Conservation (phyloP, 2,888 invertebrate species). For the Brachyopa scutellaris region DNA sequence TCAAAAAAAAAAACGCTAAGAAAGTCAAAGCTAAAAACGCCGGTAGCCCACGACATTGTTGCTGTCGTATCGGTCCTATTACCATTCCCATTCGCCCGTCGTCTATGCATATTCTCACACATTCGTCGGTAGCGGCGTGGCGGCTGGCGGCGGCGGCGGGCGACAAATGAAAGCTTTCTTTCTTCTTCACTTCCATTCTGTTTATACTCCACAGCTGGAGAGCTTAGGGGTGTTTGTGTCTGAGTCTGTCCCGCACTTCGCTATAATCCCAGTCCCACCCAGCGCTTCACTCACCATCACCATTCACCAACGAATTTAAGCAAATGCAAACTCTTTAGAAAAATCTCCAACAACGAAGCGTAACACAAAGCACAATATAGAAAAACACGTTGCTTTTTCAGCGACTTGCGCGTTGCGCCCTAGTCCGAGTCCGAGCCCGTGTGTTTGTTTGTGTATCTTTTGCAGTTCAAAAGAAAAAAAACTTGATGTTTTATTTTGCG, state of each 20-base stretch:
- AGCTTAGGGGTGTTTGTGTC: slow-evolving; percentile 28
- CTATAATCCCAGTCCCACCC: too few relatives aligned
- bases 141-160: too few relatives aligned
- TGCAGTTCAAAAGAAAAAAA: too few relatives aligned
- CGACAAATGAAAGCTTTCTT: slow-evolving; percentile 48
- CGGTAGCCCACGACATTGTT: slow-evolving; percentile 47
- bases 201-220: slow-evolving; percentile 50
- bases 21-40: slow-evolving; percentile 41
- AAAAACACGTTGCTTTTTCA: slow-evolving; percentile 60
- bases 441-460: slow-evolving; percentile 28
- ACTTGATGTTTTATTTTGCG: slow-evolving; percentile 28
- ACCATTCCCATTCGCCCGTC: too few relatives aligned
- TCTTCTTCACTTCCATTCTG: slow-evolving; percentile 25
- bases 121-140: background rate
- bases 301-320: slow-evolving; percentile 55
- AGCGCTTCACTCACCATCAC: slow-evolving; percentile 27
- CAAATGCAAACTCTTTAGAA: slow-evolving; percentile 17
- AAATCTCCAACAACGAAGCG: slow-evolving; percentile 55
- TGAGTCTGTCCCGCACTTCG: too few relatives aligned
- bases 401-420: slow-evolving; percentile 1
- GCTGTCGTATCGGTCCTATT: slow-evolving; percentile 5
- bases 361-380: background rate
- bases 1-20: background rate
- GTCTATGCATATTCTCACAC: background rate
- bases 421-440: too few relatives aligned